Evolutionary conservation across 2,888 invertebrate genomes (phyloP), one percentile per base, ranked within the genome.

Genomic region (Cephonodes hylas): DNA sequence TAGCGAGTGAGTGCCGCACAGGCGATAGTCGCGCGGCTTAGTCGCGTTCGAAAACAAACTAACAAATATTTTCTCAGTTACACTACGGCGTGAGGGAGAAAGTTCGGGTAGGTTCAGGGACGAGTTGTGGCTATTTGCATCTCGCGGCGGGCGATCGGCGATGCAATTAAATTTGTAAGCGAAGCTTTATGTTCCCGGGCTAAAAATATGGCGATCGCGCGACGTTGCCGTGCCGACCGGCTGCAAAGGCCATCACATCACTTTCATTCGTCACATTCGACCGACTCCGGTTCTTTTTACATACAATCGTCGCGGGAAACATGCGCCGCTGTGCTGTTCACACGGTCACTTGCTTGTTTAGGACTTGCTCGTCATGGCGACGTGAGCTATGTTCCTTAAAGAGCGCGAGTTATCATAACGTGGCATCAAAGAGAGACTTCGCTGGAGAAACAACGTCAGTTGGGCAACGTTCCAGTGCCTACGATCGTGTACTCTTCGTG

Each of bases 141-240:
- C 84, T 76, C 88, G 79, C 80, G 84, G 87, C 91, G 84, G 87
- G 85, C 91, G 91, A 89, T 89, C 88, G 87, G 75, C 88, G 86
- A 86, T 89, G 91, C 91, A 90, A 91, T 91, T 91, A 92, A 90
- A 90, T 86, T 86, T 88, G 91, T 88, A 86, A 88, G 84, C 86
- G 84, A 81, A 88, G 87, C 85, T 88, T 86, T 89, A 89, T 87
- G 86, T 84, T 81, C 81, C 69, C 68, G 70, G 75, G 83, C 86
- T 89, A 90, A 88, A 90, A 86, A 86, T 90, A 89, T 74, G 73
- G 71, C 70, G 73, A 76, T 73, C 69, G 76, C 66, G 80, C 82
- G 81, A 76, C 79, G 86, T 84, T 86, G 83, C 85, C 80, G 75
- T 77, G 80, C 78, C 76, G 75, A 72, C 71, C 61, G 66, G 69